These are phyloP conservation scores for Leptodactylus fallax DNA, from an alignment of 2,797 vertebrate genomes.

Conservation along the genomic window DNA sequence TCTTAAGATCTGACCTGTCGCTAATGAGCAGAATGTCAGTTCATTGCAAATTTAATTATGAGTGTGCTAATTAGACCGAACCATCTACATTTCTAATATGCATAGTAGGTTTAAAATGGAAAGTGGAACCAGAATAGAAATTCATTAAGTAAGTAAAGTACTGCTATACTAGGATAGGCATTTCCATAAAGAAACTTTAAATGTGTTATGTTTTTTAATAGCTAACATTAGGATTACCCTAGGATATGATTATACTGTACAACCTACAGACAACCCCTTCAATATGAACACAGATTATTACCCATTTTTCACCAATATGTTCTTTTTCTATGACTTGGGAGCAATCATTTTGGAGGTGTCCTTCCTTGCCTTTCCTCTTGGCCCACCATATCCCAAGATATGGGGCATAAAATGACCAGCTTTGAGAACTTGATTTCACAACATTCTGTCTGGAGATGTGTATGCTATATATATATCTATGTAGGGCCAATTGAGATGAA, in stretches of 20 bases:
- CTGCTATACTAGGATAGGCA: not conserved
- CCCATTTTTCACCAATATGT: no score
- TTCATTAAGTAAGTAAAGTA: not conserved
- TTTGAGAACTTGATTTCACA: no score
- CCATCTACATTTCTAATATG: not conserved
- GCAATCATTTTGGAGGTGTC: no score
- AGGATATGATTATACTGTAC: not conserved
- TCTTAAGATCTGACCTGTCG: conserved; percentile 25
- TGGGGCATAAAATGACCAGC: no score
- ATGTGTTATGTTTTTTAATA: no score
- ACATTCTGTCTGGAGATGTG: no score
- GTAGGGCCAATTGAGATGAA: no score
- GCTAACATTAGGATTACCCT: not conserved
- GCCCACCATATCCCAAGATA: no score
- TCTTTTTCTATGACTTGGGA: no score
- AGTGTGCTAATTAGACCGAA: conserved; percentile 27
- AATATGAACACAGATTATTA: not conserved
- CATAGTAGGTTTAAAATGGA: not conserved
- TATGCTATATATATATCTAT: no score
- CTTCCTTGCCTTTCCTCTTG: no score
- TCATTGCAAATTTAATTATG: conserved; percentile 37
- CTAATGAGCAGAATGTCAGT: conserved; percentile 46
- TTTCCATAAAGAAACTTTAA: not conserved
- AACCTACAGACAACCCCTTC: not conserved
- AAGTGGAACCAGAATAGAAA: not conserved